phyloP scores from a whole-genome alignment of 2,797 vertebrate genomes.

The Poeciliopsis gracilis region DNA sequence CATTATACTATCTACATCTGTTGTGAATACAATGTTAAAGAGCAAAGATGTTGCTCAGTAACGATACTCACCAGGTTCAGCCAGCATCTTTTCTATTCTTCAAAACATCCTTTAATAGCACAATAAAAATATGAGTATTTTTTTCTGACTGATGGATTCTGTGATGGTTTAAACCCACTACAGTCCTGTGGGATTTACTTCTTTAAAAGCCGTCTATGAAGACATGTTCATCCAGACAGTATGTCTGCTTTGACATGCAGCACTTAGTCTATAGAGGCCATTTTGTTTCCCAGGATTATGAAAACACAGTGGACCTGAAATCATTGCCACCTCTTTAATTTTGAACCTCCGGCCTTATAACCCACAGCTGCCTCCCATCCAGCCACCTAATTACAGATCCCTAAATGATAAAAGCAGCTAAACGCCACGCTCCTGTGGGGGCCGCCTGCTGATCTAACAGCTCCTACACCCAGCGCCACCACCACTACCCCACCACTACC shows the following conservation, averaged over 20 bases:
- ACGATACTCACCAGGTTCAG: neutral
- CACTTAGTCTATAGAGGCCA: neutral
- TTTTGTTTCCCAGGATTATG: neutral
- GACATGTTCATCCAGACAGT: neutral
- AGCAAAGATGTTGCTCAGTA: neutral
- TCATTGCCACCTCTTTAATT: neutral
- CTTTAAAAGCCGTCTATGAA: neutral
- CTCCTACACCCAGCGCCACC: constrained; percentile 7
- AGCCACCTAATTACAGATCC: constrained; percentile 3
- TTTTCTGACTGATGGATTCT: neutral
- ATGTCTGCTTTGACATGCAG: neutral
- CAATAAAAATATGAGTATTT: neutral
- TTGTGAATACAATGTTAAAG: neutral
- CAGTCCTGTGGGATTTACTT: neutral
- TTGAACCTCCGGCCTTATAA: neutral
- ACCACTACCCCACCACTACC: constrained; percentile 4
- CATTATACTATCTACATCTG: neutral
- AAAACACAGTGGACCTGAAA: neutral
- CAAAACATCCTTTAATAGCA: neutral
- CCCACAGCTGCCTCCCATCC: neutral
- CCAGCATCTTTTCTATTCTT: neutral
- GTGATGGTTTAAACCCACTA: neutral
- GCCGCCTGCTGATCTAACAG: constrained; percentile 4
- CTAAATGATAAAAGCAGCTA: constrained; percentile 1
- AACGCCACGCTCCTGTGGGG: neutral